Evolutionary conservation across 2,888 invertebrate species (phyloP).

Genomic region (Drosophila prostipennis): DNA sequence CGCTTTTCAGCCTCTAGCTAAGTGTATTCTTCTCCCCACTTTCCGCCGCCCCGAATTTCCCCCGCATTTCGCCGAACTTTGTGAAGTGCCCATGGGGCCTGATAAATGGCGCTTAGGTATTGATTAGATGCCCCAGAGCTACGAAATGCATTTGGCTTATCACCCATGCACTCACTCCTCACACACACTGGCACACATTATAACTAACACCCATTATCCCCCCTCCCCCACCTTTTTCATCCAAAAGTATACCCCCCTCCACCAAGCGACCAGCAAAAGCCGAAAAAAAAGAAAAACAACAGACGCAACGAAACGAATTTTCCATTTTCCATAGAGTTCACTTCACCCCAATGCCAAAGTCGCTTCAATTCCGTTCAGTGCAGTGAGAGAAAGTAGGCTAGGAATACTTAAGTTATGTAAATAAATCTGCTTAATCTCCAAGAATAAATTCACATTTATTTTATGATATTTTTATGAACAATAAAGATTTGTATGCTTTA

Average conservation of each 20-base stretch:
- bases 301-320: conserved; percentile 53
- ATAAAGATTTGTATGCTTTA: too few relatives aligned
- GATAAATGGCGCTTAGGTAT: conserved; percentile 76
- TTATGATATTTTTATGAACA: too few relatives aligned
- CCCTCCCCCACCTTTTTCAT: neutral
- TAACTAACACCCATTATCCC: conserved; percentile 40
- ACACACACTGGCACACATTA: conserved; percentile 36
- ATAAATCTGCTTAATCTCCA: too few relatives aligned
- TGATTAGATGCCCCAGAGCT: conserved; percentile 56
- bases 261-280: neutral
- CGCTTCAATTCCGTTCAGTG: conserved; percentile 38
- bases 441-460: too few relatives aligned
- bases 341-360: conserved; percentile 55
- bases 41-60: neutral
- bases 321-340: conserved; percentile 62
- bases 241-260: conserved; percentile 3
- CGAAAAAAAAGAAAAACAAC: conserved; percentile 33
- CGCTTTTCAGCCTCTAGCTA: conserved; percentile 30
- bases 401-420: too few relatives aligned
- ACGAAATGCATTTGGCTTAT: conserved; percentile 47
- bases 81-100: conserved; percentile 40
- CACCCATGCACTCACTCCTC: conserved; percentile 37
- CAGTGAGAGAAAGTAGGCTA: conserved; percentile 12
- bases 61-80: neutral
- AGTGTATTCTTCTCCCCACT: conserved; percentile 24